These are phyloP conservation scores for Corythoichthys intestinalis DNA, from an alignment of 2,113 vertebrate species.

Conservation along the genomic window DNA sequence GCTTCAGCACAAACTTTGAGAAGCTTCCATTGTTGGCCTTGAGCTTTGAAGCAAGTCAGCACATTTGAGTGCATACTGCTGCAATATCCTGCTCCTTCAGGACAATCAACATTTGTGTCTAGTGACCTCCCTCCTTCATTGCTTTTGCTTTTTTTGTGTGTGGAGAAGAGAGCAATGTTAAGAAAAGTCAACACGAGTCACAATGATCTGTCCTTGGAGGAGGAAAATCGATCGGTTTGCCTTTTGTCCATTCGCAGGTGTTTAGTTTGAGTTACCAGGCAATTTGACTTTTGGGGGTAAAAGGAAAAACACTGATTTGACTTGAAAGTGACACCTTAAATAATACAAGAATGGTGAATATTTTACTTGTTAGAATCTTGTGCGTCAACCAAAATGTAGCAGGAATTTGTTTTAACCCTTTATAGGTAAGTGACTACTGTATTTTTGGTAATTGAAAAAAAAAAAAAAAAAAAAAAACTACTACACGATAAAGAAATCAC, in stretches of 20 bases:
- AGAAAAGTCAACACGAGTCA: slow-evolving; percentile 47
- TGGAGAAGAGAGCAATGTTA: slow-evolving; percentile 25
- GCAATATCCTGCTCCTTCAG: slow-evolving; percentile 53
- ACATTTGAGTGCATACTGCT: slow-evolving; percentile 40
- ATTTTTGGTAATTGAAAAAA: too few species aligned
- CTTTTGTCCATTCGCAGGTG: slow-evolving; percentile 49
- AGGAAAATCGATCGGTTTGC: slow-evolving; percentile 46
- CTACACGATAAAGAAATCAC: too few species aligned
- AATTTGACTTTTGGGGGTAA: slow-evolving; percentile 44
- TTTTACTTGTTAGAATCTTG: neutral
- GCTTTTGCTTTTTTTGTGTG: slow-evolving; percentile 47
- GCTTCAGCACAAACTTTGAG: slow-evolving; percentile 19
- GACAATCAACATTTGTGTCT: slow-evolving; percentile 42
- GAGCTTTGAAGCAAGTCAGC: slow-evolving; percentile 49
- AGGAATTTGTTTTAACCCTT: too few species aligned
- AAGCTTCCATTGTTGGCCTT: slow-evolving; percentile 17
- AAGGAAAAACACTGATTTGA: neutral
- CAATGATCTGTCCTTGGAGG: slow-evolving; percentile 48
- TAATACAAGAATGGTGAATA: too few species aligned
- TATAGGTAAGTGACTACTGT: too few species aligned
- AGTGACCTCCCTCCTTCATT: slow-evolving; percentile 43
- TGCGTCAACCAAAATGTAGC: neutral
- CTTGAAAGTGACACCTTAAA: neutral
- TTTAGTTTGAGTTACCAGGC: slow-evolving; percentile 43
- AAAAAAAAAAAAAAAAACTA: too few species aligned